Evolutionary conservation across 1,140 invertebrate species (phyloP).

Genomic region (Caenorhabditis latens): DNA sequence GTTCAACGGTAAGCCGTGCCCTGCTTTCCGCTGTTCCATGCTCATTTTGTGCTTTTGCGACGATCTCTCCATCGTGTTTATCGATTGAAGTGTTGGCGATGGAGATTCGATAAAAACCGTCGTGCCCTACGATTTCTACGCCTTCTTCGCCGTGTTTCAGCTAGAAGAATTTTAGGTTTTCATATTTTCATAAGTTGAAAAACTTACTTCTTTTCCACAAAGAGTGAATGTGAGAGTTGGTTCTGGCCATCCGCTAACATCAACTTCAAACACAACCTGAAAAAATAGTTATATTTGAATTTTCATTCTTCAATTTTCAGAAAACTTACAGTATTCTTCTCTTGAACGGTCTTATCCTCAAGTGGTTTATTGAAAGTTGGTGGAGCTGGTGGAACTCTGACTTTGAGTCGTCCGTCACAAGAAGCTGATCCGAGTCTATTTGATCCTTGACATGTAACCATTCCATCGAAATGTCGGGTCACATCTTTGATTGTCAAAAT

Average conservation of each 20-base stretch:
- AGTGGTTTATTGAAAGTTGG: constrained; percentile 74
- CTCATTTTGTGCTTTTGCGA: constrained; percentile 72
- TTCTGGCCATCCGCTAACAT: constrained; percentile 78
- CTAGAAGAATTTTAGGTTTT: constrained; percentile 62
- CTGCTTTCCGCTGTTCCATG: constrained; percentile 74
- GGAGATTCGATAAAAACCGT: constrained; percentile 72
- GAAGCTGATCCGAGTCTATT: constrained; percentile 72
- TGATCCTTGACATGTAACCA: constrained; percentile 75
- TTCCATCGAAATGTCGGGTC: constrained; percentile 76
- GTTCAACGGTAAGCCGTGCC: constrained; percentile 74
- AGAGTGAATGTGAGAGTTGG: constrained; percentile 72
- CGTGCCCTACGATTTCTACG: constrained; percentile 72
- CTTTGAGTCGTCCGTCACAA: constrained; percentile 74
- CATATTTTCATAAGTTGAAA: background rate
- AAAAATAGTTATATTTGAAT: background rate
- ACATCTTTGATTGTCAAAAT: constrained; percentile 77
- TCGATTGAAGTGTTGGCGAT: constrained; percentile 71
- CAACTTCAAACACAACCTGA: constrained; percentile 73
- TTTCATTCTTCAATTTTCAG: background rate
- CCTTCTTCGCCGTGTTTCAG: constrained; percentile 71
- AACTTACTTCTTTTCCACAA: constrained; percentile 58
- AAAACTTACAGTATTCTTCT: constrained; percentile 66
- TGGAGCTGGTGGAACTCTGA: constrained; percentile 73
- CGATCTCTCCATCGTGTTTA: constrained; percentile 74
- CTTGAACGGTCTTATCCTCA: constrained; percentile 73